These are phyloP conservation scores for Rhinopomastus cyanomelas DNA, from an alignment of 2,113 vertebrate species.

Conservation along the genomic window DNA sequence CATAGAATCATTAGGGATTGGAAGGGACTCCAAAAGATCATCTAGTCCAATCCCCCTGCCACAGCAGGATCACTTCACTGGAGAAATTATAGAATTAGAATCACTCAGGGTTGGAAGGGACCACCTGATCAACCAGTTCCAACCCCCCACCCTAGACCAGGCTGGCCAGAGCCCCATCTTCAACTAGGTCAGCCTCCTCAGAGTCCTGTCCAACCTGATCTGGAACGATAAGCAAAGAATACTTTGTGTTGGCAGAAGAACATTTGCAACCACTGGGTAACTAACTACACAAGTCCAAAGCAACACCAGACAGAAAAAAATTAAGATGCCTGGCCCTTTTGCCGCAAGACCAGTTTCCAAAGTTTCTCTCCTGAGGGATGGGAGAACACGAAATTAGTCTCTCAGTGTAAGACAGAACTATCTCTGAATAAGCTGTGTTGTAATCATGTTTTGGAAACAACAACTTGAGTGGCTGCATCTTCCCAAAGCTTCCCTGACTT, in stretches of 20 bases:
- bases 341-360: background rate
- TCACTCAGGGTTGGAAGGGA: too few species aligned
- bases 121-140: too few species aligned
- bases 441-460: background rate
- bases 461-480: background rate
- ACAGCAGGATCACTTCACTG: too few species aligned
- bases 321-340: background rate
- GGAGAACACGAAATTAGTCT: background rate
- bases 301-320: background rate
- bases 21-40: too few species aligned
- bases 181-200: too few species aligned
- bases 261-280: background rate
- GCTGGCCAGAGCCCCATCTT: too few species aligned
- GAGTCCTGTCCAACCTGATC: too few species aligned
- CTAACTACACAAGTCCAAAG: background rate
- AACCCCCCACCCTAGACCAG: too few species aligned
- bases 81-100: too few species aligned
- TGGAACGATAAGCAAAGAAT: background rate
- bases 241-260: background rate
- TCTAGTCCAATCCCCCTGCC: too few species aligned
- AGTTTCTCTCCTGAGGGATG: background rate
- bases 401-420: slow-evolving; percentile 7
- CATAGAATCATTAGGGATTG: too few species aligned
- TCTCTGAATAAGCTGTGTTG: slow-evolving; percentile 4
- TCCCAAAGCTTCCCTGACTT: background rate